Percentiles rank a stretch among this genome's conserved stretches.
phyloP scores from a whole-genome alignment of 2,113 vertebrate genomes.

The Petromus typicus region DNA sequence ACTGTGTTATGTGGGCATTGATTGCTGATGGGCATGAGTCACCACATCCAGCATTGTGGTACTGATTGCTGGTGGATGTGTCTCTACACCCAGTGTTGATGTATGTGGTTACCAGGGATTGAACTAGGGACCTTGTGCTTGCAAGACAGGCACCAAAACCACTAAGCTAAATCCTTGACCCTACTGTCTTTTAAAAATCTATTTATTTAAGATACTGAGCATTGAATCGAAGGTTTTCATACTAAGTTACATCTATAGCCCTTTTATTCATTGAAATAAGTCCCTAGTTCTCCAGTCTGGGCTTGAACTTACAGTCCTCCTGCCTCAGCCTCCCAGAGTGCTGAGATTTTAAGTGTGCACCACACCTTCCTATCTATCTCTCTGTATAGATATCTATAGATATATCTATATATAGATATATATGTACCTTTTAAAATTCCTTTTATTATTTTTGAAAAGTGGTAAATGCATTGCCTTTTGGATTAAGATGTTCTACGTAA shows the following conservation, averaged over 20 bases:
- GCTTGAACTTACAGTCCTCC: not conserved
- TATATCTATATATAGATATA: too few relatives aligned
- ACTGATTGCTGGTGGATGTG: too few relatives aligned
- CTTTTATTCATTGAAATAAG: not conserved
- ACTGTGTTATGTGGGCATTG: too few relatives aligned
- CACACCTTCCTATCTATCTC: not conserved
- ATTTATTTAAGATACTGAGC: not conserved
- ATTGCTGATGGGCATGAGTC: too few relatives aligned
- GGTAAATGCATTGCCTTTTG: not conserved
- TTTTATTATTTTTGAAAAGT: constrained; percentile 42
- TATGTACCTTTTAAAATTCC: not conserved
- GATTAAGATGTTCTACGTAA: not conserved
- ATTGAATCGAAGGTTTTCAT: not conserved
- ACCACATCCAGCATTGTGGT: too few relatives aligned
- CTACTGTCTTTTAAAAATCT: not conserved
- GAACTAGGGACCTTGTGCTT: too few relatives aligned
- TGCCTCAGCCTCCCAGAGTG: not conserved
- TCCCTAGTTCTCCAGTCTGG: not conserved
- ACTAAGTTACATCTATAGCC: too few relatives aligned
- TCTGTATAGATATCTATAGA: too few relatives aligned
- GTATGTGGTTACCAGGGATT: too few relatives aligned
- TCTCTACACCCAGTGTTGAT: too few relatives aligned
- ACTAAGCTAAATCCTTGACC: too few relatives aligned
- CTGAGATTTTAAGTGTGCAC: not conserved
- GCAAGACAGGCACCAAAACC: too few relatives aligned